Base-by-base conservation (phyloP, 2,888 invertebrate genomes). In the Drosophila mettleri region DNA sequence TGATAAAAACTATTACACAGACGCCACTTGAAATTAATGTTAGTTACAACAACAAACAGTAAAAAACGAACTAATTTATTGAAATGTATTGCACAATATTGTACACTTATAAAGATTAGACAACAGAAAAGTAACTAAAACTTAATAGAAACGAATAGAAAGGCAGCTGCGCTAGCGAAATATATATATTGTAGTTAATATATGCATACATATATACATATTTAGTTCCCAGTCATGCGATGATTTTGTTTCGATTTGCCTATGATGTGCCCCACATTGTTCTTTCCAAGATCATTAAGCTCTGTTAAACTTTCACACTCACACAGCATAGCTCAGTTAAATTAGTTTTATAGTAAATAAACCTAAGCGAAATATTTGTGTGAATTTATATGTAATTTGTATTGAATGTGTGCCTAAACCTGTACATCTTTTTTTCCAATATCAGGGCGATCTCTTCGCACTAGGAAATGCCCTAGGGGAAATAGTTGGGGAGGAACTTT, bases 341-440 rank as follows among this genome's bases (percentile, higher is more conserved):
- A 72, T 69, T 63, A 41, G 31, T 60, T 77, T 61, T 9, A 59
- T 66, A 66, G 36, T 62, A 27, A 69, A 57, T 64, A 43, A 49
- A 53, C 45, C 36, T 52, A 67, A 49, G 52, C 18, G 29, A 58
- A 61, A 53, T 58, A 68, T 38, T 38, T 54, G 61, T 69, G 73
- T 75, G 69, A 69, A 63, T 66, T 72, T 69, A 78, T 74, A 73
- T 88, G 69, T 58, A 78, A 45, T 18, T 88, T 87, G 84, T 88
- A 90, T 90, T 90, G 78, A 90, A 91, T 89, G 91, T 89, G 90
- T 90, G 91, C 89, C 89, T 91, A 88, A 78, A 66, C 67, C 43
- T 43, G 14, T 16, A 45, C 43, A 74, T 88, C n/a, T 69, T 73
- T 86, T 52, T n/a, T 58, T 67, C 53, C 45, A 20, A 57, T 54